Conservation (phyloP, 1,140 invertebrate species). For the Heliconius melpomene region DNA sequence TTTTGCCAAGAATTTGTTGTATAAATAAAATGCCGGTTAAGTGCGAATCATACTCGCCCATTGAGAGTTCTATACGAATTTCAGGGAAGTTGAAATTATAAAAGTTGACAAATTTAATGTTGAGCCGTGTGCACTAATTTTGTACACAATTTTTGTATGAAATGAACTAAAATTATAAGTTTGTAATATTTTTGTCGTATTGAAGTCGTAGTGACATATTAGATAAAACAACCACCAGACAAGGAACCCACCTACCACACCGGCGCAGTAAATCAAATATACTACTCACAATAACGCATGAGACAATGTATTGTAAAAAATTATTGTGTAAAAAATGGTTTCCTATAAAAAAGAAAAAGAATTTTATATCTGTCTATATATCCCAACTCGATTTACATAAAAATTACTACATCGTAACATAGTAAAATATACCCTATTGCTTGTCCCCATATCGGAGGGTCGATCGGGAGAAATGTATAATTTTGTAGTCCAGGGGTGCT, state of each 20-base stretch:
- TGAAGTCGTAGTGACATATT: too few relatives aligned
- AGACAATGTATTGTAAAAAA: constrained; percentile 15
- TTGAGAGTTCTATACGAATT: too few relatives aligned
- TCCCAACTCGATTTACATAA: constrained; percentile 19
- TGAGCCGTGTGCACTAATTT: too few relatives aligned
- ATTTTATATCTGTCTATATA: constrained; percentile 19
- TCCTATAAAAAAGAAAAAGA: constrained; percentile 14
- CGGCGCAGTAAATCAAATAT: not conserved
- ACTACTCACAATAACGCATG: not conserved
- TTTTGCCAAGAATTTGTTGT: not conserved
- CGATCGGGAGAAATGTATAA: constrained; percentile 22
- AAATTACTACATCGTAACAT: constrained; percentile 29
- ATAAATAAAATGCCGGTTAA: not conserved
- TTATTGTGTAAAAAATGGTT: constrained; percentile 8
- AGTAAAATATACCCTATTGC: constrained; percentile 25
- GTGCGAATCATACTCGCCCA: too few relatives aligned
- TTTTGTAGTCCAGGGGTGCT: not conserved
- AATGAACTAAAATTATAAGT: too few relatives aligned
- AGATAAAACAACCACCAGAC: not conserved
- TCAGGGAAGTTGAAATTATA: too few relatives aligned
- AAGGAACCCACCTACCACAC: not conserved
- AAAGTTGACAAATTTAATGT: too few relatives aligned
- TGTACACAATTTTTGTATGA: too few relatives aligned
- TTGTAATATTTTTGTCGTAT: too few relatives aligned
- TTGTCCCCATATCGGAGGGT: constrained; percentile 20